Evolutionary conservation across 2,797 vertebrate genomes (phyloP), one percentile per base, ranked within the genome.

Genomic region (Acomys russatus): DNA sequence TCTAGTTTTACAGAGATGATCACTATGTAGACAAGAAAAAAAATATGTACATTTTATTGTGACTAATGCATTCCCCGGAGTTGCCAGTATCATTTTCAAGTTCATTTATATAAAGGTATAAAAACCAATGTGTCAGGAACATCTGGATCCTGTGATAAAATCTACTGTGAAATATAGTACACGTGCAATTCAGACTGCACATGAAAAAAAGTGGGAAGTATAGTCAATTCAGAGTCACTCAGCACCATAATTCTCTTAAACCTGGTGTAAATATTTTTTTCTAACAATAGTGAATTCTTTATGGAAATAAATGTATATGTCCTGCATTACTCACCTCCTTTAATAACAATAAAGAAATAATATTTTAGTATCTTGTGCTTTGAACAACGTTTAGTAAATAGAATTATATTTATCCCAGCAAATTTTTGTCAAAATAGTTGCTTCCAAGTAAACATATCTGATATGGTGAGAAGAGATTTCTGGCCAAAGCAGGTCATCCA

Each of bases 1-100:
- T 87, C 92, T 97, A 91, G 77, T 92, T 97, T 90, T 78, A 90
- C 56, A 77, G n/a, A 97, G 76, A 93, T 80, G 92, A 97, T 97
- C 61, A 15, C 25, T 89, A 96, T 95, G 87, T 94, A 97, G 71
- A 95, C 25, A 92, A 96, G 38, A 92, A 56, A 56, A 92, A 56
- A 92, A 85, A 97, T 97, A 96, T 92, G 78, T 92, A 92, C 6
- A 59, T 96, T 97, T 97, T 97, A 91, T 91, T 90, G 77, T 98
- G 89, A 95, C 73, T 97, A 97, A 97, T 97, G 91, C 44, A 82
- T 71, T 89, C 38, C 35, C 97, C 9, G 14, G 73, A 97, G 76
- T 92, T 97, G 44, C 73, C 68, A 83, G 89, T 84, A 91, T 90
- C 44, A 92, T 97, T 98, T 97, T 44, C 22, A 97, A 98, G 63